Conservation (phyloP, 1,140 invertebrate genomes). For the Telenomus remus region DNA sequence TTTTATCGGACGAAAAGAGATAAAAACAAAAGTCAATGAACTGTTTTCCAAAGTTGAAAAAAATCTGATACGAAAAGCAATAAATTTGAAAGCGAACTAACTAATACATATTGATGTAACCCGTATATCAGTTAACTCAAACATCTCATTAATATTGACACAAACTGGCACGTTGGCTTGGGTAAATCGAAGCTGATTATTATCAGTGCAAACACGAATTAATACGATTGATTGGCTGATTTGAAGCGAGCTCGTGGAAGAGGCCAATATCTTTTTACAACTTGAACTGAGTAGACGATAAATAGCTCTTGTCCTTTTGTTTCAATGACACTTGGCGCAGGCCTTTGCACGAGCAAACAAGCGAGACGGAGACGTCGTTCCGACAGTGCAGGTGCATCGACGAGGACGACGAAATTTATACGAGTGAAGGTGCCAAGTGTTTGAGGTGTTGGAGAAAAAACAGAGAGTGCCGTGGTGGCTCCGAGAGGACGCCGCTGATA, state of each 20-base stretch:
- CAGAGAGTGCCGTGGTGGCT: constrained; percentile 21
- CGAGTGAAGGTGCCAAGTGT: constrained; percentile 44
- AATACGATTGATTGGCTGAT: constrained; percentile 22
- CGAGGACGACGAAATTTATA: constrained; percentile 42
- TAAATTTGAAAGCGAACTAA: no score
- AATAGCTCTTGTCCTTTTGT: no score
- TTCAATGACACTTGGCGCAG: constrained; percentile 9
- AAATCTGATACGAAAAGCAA: no score
- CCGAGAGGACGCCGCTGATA: constrained; percentile 27
- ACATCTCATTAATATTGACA: no score
- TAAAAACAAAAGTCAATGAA: no score
- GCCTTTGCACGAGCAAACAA: constrained; percentile 31
- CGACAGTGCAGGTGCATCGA: constrained; percentile 46
- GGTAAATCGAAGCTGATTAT: no score
- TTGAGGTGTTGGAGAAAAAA: constrained; percentile 42
- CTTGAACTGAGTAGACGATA: constrained; percentile 4
- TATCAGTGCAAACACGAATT: neutral
- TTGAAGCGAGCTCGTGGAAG: neutral
- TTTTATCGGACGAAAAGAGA: no score
- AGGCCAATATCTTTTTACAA: constrained; percentile 24
- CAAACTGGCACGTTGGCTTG: no score
- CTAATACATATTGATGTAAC: no score
- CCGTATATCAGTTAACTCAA: no score
- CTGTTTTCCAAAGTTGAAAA: no score
- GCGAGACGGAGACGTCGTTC: constrained; percentile 29